Evolutionary conservation across 2,113 vertebrate species (phyloP).

Genomic region (Anoura caudifer): DNA sequence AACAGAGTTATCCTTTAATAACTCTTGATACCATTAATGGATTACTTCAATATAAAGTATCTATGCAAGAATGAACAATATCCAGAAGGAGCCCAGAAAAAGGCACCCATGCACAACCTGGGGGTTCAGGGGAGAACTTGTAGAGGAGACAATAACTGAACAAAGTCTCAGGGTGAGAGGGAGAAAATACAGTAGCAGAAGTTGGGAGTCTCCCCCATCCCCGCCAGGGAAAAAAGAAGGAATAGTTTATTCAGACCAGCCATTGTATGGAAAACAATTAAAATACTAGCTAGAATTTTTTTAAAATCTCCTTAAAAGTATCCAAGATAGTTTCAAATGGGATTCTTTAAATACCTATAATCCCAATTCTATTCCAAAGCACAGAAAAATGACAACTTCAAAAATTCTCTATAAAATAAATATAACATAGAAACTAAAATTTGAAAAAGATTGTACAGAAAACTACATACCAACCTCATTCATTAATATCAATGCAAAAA

Average conservation of each 20-base stretch:
- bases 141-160: neutral
- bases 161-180: neutral
- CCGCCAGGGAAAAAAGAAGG: neutral
- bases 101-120: neutral
- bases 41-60: neutral
- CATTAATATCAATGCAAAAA: conserved; percentile 3
- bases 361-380: neutral
- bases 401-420: neutral
- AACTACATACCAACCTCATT: neutral
- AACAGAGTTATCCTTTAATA: neutral
- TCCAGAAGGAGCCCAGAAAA: neutral
- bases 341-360: neutral
- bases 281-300: neutral
- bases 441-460: neutral
- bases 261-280: neutral
- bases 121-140: neutral
- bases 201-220: neutral
- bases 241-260: neutral
- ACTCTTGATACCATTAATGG: neutral
- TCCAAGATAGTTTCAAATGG: neutral
- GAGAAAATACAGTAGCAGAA: neutral
- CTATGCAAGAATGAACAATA: neutral
- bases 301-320: neutral
- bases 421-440: conserved; percentile 10
- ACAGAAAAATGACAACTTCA: neutral